Conservation (phyloP, 1,140 invertebrate genomes). For the Cotesia glomerata region DNA sequence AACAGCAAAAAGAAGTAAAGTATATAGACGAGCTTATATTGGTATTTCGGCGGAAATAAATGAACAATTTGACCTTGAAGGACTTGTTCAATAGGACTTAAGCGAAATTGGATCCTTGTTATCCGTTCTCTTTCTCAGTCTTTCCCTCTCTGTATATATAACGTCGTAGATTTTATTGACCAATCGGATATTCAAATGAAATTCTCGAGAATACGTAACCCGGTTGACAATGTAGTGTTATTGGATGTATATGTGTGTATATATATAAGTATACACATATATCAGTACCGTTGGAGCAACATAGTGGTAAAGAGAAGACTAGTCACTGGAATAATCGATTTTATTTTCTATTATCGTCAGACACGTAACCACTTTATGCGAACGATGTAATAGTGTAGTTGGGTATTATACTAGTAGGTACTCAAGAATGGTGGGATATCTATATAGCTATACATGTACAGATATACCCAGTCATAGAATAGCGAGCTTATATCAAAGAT, state of each 20-base stretch:
- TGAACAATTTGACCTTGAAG: too few relatives aligned
- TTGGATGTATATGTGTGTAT: not conserved
- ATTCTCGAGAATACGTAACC: constrained; percentile 29
- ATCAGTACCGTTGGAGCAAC: too few relatives aligned
- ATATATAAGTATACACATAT: not conserved
- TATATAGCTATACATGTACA: not conserved
- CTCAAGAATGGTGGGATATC: not conserved
- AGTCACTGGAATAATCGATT: constrained; percentile 39
- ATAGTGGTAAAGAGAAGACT: too few relatives aligned
- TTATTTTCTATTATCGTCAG: constrained; percentile 32
- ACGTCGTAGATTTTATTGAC: too few relatives aligned
- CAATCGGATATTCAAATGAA: constrained; percentile 31
- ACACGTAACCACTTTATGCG: not conserved
- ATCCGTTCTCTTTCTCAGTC: not conserved
- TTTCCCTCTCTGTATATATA: not conserved
- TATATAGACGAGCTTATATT: too few relatives aligned
- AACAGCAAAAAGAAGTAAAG: too few relatives aligned
- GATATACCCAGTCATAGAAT: not conserved
- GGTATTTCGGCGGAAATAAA: too few relatives aligned
- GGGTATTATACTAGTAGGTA: not conserved
- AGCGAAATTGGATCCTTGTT: too few relatives aligned
- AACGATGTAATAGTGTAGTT: too few relatives aligned
- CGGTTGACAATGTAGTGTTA: too few relatives aligned
- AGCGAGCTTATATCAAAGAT: constrained; percentile 1
- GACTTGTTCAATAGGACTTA: too few relatives aligned